Conservation (phyloP, 2,113 vertebrate genomes). For the Notothenia rossii region DNA sequence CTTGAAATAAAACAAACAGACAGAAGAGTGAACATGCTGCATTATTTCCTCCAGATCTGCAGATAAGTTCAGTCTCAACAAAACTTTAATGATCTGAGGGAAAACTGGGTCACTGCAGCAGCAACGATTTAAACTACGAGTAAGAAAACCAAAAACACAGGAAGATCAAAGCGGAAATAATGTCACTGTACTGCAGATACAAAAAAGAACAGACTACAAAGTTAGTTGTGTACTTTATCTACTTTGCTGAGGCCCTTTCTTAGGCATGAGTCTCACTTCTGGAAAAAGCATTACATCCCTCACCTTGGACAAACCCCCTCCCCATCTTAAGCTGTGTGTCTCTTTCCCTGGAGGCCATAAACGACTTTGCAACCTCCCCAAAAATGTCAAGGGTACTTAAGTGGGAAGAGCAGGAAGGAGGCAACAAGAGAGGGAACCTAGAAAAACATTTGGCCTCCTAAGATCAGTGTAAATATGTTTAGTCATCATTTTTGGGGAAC, state of each 20-base stretch:
- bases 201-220: background rate
- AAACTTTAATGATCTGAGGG: constrained; percentile 31
- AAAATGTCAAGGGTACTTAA: constrained; percentile 66
- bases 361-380: constrained; percentile 58
- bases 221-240: constrained; percentile 25
- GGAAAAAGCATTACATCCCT: constrained; percentile 64
- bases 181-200: background rate
- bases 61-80: constrained; percentile 15
- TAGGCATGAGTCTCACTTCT: constrained; percentile 49
- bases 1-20: background rate
- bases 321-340: constrained; percentile 43
- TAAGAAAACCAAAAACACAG: constrained; percentile 1
- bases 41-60: constrained; percentile 30
- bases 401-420: constrained; percentile 57
- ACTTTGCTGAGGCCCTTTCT: constrained; percentile 12
- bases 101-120: constrained; percentile 52
- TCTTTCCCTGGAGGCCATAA: constrained; percentile 56
- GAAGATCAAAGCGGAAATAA: constrained; percentile 8
- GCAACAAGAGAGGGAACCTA: constrained; percentile 6
- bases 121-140: constrained; percentile 6
- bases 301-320: constrained; percentile 48
- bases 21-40: background rate
- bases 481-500: constrained; percentile 20
- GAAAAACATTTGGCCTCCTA: constrained; percentile 7
- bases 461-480: constrained; percentile 4